Evolutionary conservation across 1,140 invertebrate species (phyloP), one percentile per base, ranked within the genome.

Genomic region (Drosophila leontia): DNA sequence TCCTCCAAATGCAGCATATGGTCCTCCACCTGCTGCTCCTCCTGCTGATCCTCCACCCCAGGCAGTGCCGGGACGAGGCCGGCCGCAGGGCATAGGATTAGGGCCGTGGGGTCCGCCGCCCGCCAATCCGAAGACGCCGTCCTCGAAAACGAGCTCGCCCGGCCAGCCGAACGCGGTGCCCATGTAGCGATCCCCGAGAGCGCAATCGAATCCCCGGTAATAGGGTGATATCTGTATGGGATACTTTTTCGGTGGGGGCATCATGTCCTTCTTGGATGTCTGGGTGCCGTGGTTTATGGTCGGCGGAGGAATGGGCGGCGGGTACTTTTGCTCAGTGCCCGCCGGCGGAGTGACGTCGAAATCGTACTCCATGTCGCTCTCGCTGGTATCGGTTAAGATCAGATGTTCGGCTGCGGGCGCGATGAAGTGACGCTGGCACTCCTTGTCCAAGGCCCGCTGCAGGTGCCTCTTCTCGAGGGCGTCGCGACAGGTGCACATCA

Each of bases 331-430:
- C 26, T 77, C 53, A 2, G 76, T 58, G 9, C 75, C 80, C 0
- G 71, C 74, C 3, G 91, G 86, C 9, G 92, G 86, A 15, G 86
- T 84, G 12, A 93, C 84, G 57, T 91, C 76, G 15, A 92, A 78
- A 60, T 93, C 76, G 34, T 76, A 91, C 47, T 92, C 91, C 65
- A 83, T 64, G 26, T 92, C 92, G 32, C 81, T 87, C 3, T 92
- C 91, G n/a, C 78, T 91, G 39, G 91, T 91, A 7, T 93, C 92
- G 0, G 80, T 91, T 0, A 93, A 63, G 3, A 85, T 48, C 13
- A 92, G 45, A 0, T 78, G 67, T 4, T 84, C 62, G 1, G 56
- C 59, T 19, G 77, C 79, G 9, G 51, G 53, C 0, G 59, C 35
- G 29, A 92, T 79, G 5, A 69, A 29, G 0, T 79, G 78, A 5